A percentile compares a stretch with the other conserved stretches of the same genome.
Conservation (phyloP, 2,888 invertebrate genomes). For the Andrena fulva region DNA sequence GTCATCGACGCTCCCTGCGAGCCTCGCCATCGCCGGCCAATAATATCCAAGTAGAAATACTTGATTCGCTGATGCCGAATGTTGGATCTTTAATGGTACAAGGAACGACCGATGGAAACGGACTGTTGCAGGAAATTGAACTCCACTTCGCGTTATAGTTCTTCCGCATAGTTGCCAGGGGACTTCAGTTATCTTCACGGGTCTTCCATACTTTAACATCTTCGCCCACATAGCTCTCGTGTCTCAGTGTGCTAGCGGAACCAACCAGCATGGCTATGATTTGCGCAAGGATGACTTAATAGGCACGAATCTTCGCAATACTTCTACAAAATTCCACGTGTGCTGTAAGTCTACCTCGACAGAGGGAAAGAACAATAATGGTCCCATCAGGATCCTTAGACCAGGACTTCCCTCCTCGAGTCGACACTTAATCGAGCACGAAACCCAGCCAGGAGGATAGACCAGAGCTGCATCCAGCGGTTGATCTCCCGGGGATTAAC, state of each 20-base stretch:
- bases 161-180: neutral
- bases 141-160: neutral
- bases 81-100: neutral
- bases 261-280: no score
- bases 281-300: no score
- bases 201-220: neutral
- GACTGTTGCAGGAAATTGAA: neutral
- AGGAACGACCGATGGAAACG: conserved; percentile 11
- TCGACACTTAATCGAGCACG: conserved; percentile 6
- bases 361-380: neutral
- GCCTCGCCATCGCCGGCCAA: conserved; percentile 1
- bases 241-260: no score
- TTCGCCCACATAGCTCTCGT: neutral
- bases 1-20: neutral
- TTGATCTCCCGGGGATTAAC: conserved; percentile 3
- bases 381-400: neutral
- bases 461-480: neutral
- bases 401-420: neutral
- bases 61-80: conserved; percentile 9
- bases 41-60: neutral
- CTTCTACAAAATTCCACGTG: neutral
- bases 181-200: conserved; percentile 4
- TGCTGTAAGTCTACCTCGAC: neutral
- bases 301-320: no score
- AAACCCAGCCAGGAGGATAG: neutral